Conservation (phyloP, 2,888 invertebrate species). For the Apotomis capreana region DNA sequence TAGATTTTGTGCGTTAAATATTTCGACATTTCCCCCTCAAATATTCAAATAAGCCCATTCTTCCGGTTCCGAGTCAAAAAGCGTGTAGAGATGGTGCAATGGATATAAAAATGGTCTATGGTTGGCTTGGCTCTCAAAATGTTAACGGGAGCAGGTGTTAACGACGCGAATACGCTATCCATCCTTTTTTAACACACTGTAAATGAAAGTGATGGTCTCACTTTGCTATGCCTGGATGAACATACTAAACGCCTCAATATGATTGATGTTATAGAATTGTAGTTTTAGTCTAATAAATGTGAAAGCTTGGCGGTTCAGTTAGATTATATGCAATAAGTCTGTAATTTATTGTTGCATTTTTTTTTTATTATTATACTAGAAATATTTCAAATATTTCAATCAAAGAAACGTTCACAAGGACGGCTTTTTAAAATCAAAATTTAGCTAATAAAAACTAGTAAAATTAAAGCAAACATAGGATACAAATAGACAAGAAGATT, state of each 20-base stretch:
- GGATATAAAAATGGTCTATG: constrained; percentile 22
- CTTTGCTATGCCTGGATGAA: constrained; percentile 13
- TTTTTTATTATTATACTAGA: too few species aligned
- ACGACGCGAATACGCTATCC: constrained; percentile 11
- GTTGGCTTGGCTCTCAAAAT: constrained; percentile 18
- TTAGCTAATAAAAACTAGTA: too few species aligned
- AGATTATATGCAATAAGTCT: too few species aligned
- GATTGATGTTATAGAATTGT: constrained; percentile 8
- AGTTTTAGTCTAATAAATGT: neutral
- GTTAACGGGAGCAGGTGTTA: constrained; percentile 23
- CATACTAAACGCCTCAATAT: constrained; percentile 3
- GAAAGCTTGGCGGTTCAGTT: too few species aligned
- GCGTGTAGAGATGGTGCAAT: constrained; percentile 27
- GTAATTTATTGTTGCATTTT: too few species aligned
- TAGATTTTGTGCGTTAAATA: constrained; percentile 5
- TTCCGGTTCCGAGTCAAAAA: constrained; percentile 32
- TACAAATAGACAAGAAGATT: neutral
- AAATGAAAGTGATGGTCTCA: constrained; percentile 20
- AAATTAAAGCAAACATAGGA: too few species aligned
- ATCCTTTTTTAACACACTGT: constrained; percentile 18
- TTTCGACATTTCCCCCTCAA: constrained; percentile 8
- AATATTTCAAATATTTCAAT: too few species aligned
- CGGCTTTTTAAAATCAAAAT: too few species aligned
- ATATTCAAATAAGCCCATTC: constrained; percentile 25
- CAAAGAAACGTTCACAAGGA: too few species aligned